phyloP scores from a whole-genome alignment of 2,113 vertebrate species.

The Engraulis encrasicolus region DNA sequence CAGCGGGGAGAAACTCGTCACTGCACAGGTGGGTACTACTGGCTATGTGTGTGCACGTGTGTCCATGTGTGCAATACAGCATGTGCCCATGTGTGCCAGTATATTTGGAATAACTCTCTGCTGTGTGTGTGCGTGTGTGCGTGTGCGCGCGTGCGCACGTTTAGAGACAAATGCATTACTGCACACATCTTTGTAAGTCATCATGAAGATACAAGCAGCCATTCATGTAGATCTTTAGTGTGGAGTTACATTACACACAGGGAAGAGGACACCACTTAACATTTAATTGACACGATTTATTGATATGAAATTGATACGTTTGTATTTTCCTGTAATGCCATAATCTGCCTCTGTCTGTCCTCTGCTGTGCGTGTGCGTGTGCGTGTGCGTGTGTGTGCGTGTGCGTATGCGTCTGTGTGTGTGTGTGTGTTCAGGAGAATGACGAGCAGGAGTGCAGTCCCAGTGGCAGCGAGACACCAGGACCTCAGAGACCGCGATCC shows the following conservation, averaged over 20 bases:
- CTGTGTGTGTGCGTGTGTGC: not conserved
- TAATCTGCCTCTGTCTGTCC: too few relatives aligned
- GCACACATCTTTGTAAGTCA: too few relatives aligned
- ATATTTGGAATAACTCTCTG: not conserved
- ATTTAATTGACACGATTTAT: not conserved
- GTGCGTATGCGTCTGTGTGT: slow-evolving; percentile 25
- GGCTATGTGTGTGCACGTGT: slow-evolving; percentile 48
- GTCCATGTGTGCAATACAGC: not conserved
- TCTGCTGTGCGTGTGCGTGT: too few relatives aligned
- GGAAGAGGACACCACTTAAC: too few relatives aligned
- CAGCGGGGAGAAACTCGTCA: slow-evolving; percentile 95
- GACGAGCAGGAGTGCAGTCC: slow-evolving; percentile 77
- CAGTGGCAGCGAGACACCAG: slow-evolving; percentile 77
- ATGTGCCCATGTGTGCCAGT: not conserved
- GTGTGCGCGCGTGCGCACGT: too few relatives aligned
- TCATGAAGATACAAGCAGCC: too few relatives aligned
- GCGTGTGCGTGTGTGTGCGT: too few relatives aligned
- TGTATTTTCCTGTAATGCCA: too few relatives aligned
- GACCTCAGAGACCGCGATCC: slow-evolving; percentile 93
- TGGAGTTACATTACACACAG: too few relatives aligned
- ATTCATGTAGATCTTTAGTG: too few relatives aligned
- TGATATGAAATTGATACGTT: too few relatives aligned
- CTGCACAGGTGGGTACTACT: slow-evolving; percentile 95
- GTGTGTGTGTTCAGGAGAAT: slow-evolving; percentile 82
- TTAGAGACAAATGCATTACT: too few relatives aligned